Base-by-base conservation (phyloP, 64 coral and sea anemone species). In the Platygyra sinensis region DNA sequence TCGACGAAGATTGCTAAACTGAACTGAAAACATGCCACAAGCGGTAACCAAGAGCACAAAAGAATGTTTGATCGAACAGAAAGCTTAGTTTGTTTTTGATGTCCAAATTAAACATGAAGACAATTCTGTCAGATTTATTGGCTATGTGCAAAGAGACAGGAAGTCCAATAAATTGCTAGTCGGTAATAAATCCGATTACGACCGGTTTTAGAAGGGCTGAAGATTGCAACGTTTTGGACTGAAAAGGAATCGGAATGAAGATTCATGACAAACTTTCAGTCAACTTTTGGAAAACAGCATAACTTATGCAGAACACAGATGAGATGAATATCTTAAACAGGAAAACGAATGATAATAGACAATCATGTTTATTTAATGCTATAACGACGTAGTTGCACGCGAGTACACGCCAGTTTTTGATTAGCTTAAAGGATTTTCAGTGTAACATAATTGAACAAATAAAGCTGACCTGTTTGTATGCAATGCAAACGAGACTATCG, bases 1-100 rank as follows among this genome's bases (percentile, higher is more conserved):
- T 55, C 52, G 10, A 64, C 50, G 38, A 0, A 28, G 24, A 10
- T 28, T 67, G 4, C 22, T 54, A 25, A 55, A 46, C 46, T 52
- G 7, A 84, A 71, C 81, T 69, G 30, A 60, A 38, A 64, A 49
- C 62, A 46, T 69, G 8, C 11, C 36, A n/a, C 24, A 27, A 78
- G 36, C 38, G 18, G 81, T 84, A 84, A 84, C 81, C 63, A 84
- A 84, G 81, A 14, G 62, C 62, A 84, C 81, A 51, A 50, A 69
- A 84, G 81, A 84, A 84, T 84, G 81, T 71, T 84, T 84, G 22
- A 84, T 64, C 60, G 24, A 65, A 36, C 20, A 50, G 59, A 50
- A 69, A 25, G 22, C 81, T n/a, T 27, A 67, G 78, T 69, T 84
- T 84, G 59, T 31, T 82, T 65, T 64, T 39, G 18, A 64, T 17